Conservation (phyloP, 2,113 vertebrate genomes). For the Anolis sagrei region DNA sequence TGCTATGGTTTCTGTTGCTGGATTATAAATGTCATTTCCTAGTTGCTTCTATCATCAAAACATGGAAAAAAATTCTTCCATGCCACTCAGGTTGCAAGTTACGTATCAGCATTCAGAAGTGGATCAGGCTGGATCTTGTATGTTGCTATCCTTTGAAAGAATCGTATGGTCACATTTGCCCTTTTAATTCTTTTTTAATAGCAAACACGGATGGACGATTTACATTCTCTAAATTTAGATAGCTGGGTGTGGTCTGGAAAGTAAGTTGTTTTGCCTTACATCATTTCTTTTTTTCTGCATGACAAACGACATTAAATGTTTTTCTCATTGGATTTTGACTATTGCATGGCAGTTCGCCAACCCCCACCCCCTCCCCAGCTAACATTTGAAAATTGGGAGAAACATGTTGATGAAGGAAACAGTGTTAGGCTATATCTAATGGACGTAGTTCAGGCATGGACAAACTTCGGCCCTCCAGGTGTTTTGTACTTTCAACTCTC, state of each 20-base stretch:
- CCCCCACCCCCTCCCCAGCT: too few species aligned
- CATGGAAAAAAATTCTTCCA: too few species aligned
- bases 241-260: conserved; percentile 94
- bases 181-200: conserved; percentile 73
- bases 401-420: too few species aligned
- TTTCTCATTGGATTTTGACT: not conserved
- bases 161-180: conserved; percentile 29
- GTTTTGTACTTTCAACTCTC: too few species aligned
- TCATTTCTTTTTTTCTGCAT: not conserved
- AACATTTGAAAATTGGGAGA: too few species aligned
- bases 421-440: too few species aligned
- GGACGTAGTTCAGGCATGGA: too few species aligned
- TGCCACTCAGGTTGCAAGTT: not conserved
- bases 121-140: conserved; percentile 25
- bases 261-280: conserved; percentile 72
- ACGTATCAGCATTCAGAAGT: not conserved
- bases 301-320: conserved; percentile 33
- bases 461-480: too few species aligned
- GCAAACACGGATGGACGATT: conserved; percentile 92
- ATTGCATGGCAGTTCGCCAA: not conserved
- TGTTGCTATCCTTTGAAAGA: not conserved
- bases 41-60: too few species aligned
- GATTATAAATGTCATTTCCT: too few species aligned
- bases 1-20: too few species aligned
- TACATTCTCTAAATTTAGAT: conserved; percentile 90